phyloP scores from a whole-genome alignment of 2,113 vertebrate genomes.

The Microtus montanus region DNA sequence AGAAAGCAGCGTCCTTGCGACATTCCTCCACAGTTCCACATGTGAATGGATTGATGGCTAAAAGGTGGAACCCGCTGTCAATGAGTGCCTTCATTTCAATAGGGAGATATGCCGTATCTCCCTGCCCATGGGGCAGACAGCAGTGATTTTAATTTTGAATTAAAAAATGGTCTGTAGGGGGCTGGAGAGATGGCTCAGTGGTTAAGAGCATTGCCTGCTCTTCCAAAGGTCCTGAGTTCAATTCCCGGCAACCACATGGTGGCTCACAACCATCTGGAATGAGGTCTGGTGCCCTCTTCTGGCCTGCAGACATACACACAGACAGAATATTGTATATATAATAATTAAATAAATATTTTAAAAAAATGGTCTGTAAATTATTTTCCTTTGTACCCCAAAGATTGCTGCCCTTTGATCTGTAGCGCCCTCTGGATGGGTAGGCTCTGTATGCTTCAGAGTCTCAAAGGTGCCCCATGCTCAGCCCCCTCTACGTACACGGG shows the following conservation, averaged over 20 bases:
- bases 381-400: not conserved
- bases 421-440: not conserved
- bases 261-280: too few species aligned
- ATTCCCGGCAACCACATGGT: too few species aligned
- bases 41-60: not conserved
- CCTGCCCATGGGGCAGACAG: not conserved
- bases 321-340: too few species aligned
- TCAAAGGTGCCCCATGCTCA: not conserved
- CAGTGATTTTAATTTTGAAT: not conserved
- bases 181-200: too few species aligned
- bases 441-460: fast-evolving
- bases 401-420: not conserved
- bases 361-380: not conserved
- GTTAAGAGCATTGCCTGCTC: too few species aligned
- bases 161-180: not conserved
- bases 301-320: too few species aligned
- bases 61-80: not conserved
- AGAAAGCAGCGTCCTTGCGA: not conserved
- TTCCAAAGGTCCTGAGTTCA: too few species aligned
- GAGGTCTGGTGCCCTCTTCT: too few species aligned
- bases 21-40: not conserved
- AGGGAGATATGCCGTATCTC: not conserved
- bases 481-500: not conserved
- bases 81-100: not conserved
- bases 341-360: too few species aligned